Conservation (phyloP, 2,888 invertebrate species). For the Nephrotoma appendiculata region DNA sequence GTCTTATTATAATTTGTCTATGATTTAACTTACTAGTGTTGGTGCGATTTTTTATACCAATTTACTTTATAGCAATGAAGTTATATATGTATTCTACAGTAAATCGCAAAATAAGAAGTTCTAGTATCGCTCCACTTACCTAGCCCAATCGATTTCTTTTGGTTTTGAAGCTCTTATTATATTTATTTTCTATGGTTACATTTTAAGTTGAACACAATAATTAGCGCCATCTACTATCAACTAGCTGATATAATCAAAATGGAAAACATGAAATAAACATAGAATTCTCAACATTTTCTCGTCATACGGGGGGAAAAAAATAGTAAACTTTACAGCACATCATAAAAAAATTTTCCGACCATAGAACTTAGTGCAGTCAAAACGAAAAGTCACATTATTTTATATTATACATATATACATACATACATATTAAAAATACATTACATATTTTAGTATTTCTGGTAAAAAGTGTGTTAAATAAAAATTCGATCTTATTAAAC, state of each 20-base stretch:
- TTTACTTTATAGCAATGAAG: no score
- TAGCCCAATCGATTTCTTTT: no score
- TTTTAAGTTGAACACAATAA: no score
- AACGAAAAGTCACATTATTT: background rate
- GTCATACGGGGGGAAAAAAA: background rate
- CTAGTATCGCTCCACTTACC: no score
- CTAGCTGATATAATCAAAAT: background rate
- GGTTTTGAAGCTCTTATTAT: no score
- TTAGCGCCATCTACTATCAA: background rate
- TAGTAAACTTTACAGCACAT: background rate
- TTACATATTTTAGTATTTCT: background rate
- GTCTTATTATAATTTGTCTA: no score
- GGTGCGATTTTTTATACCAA: no score
- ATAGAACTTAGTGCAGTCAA: background rate
- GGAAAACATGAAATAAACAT: background rate
- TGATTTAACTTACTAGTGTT: no score
- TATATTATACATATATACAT: background rate
- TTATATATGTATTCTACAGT: no score
- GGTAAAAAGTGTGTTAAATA: background rate
- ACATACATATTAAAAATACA: background rate
- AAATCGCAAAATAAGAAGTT: no score
- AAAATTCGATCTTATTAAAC: background rate
- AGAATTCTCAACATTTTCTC: background rate
- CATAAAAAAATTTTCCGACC: background rate
- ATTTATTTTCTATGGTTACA: no score